Base-by-base conservation (phyloP, 2,113 vertebrate species). In the Pelobates fuscus region DNA sequence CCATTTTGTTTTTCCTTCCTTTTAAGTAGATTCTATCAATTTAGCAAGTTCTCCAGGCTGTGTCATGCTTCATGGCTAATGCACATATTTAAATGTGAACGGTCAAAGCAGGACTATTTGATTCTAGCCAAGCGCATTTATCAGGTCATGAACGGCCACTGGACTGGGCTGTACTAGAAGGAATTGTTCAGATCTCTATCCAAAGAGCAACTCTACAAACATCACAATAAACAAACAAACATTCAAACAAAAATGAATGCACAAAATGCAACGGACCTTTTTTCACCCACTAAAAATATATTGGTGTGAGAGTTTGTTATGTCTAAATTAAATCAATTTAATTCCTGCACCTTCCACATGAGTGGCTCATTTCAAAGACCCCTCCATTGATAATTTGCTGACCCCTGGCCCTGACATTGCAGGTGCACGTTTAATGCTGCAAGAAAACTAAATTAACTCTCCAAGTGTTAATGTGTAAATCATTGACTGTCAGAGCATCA, bases 341-440 rank as follows among this genome's bases (percentile, higher is more conserved):
- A 90, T 91, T 82, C 90, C 91, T 91, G 89, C 85, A 83, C 87
- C 88, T 92, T 92, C 88, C 92, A 93, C 85, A 91, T 86, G 88
- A 90, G 88, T 88, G 90, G 89, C 90, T 91, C 91, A 89, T 93
- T 95, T 93, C 93, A 94, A 91, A 95, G 93, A 91, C 91, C 90
- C 90, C 87, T 87, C 92, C 91, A 91, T 95, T 96, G 93, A 97
- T 97, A 95, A 96, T 97, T 92, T 93, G 77, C 80, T 88, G 92
- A 94, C 93, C 94, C 87, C 32, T 37, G 32, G 32, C 32, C 86
- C 86, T 95, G 94, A 94, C 96, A 93, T 91, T 76, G 93, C 94
- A 94, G 92, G 91, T 92, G 91, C 91, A 92, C 90, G 89, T 89
- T 93, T 91, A 89, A 88, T 81, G 83, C 83, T 29, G 71, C 80